These are phyloP conservation scores for Gallinago solitaria DNA, from an alignment of 2,797 vertebrate species.

Conservation along the genomic window DNA sequence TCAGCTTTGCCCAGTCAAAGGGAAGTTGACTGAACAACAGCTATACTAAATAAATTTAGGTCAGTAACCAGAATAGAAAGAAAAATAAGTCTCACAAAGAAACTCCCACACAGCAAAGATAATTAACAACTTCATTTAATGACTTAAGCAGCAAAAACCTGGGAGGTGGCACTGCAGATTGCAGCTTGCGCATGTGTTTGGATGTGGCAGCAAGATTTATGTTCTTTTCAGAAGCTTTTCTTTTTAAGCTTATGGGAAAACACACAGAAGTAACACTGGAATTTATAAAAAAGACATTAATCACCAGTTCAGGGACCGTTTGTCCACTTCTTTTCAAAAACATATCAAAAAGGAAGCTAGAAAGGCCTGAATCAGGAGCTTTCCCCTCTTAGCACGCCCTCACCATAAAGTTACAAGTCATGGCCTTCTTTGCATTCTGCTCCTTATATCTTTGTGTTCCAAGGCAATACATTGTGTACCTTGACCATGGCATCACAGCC, in stretches of 20 bases:
- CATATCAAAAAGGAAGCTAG: not conserved
- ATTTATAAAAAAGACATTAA: not conserved
- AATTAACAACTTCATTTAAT: not conserved
- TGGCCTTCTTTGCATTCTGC: not conserved
- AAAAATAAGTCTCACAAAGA: not conserved
- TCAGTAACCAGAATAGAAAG: not conserved
- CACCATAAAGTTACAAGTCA: not conserved
- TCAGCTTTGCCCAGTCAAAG: not conserved
- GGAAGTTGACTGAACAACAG: not conserved
- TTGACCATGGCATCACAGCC: not conserved
- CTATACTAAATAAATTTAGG: not conserved
- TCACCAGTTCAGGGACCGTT: fast-evolving
- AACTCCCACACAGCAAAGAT: not conserved
- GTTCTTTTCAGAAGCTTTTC: not conserved
- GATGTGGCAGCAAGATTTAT: not conserved
- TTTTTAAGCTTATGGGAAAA: not conserved
- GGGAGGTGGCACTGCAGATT: not conserved
- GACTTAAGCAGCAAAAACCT: not conserved
- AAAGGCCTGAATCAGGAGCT: not conserved
- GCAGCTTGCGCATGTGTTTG: not conserved
- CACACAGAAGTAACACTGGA: not conserved
- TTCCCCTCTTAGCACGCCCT: too few relatives aligned
- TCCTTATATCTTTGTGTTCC: not conserved
- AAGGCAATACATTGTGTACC: not conserved
- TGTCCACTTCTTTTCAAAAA: not conserved